Percentiles rank a stretch among this genome's conserved stretches.
Evolutionary conservation across 2,888 invertebrate genomes (phyloP).

Genomic region (Sphaerophoria rueppellii): DNA sequence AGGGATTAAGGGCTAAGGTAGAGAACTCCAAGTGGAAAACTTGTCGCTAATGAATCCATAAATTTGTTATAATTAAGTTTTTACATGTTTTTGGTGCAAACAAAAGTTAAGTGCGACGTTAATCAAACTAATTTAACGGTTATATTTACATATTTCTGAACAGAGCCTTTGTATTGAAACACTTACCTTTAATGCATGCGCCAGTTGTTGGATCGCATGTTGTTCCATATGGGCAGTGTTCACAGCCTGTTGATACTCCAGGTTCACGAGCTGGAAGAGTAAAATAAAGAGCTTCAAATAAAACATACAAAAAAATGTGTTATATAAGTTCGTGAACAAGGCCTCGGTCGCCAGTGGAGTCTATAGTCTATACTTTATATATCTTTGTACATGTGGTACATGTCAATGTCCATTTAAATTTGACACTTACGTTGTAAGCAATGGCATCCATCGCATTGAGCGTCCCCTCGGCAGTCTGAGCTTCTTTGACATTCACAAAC

Average conservation of each 20-base stretch:
- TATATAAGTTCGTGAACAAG: too few relatives aligned
- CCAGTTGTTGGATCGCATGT: slow-evolving; percentile 91
- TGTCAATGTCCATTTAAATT: neutral
- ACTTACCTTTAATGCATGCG: slow-evolving; percentile 92
- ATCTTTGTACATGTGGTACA: neutral
- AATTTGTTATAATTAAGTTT: slow-evolving; percentile 34
- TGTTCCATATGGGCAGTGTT: slow-evolving; percentile 90
- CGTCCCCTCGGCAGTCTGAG: slow-evolving; percentile 85
- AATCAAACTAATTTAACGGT: slow-evolving; percentile 44
- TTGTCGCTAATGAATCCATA: slow-evolving; percentile 76
- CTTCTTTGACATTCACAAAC: slow-evolving; percentile 86
- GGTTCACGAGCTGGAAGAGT: slow-evolving; percentile 76
- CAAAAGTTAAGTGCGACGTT: slow-evolving; percentile 62
- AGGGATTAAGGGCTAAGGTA: slow-evolving; percentile 50
- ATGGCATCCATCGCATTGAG: slow-evolving; percentile 88
- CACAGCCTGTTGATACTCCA: slow-evolving; percentile 84
- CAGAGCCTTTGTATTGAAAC: slow-evolving; percentile 7
- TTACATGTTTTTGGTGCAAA: slow-evolving; percentile 52
- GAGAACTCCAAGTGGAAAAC: slow-evolving; percentile 35
- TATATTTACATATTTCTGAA: slow-evolving; percentile 73
- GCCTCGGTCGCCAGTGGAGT: too few relatives aligned
- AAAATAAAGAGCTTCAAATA: neutral
- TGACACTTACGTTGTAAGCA: slow-evolving; percentile 85
- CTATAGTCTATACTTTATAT: too few relatives aligned
- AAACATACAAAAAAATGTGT: neutral